Evolutionary conservation across 2,113 vertebrate genomes (phyloP), one percentile per base, ranked within the genome.

Genomic region (Myotis brandtii): DNA sequence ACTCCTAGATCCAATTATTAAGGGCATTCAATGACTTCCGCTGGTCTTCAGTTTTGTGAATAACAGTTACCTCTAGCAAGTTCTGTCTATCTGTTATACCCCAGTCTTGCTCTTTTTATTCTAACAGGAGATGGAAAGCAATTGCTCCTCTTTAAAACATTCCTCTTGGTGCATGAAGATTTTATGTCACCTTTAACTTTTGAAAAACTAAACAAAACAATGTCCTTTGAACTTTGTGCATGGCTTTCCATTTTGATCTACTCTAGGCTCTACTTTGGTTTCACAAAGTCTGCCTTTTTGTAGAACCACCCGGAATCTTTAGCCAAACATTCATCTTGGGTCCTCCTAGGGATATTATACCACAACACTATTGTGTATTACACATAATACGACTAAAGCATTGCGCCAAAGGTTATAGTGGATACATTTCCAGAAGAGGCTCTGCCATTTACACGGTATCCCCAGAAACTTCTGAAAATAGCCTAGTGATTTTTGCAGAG

Each of bases 151-250:
- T 79, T 85, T 25, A 59, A 73, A 95, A 48, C 2, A 37, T 64
- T 89, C 43, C 25, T 95, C 54, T 80, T 56, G 67, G 66, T 37
- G 46, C 18, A 1, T 66, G 40, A 88, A 64, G 70, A 81, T 95
- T 79, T 70, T 89, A 77, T 67, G 34, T 91, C 46, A 56, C 37
- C 30, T 91, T 91, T 66, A 77, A 89, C 23, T 94, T 76, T 56
- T 85, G 32, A 77, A n/a, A 79, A 88, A 75, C 43, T 11, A 70
- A 79, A 25, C 40, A 62, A 96, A 80, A 75, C 20, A 2, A 16
- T 14, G 5, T 62, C 56, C 46, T 85, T 81, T 84, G 77, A 94
- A 79, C 32, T 77, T 70, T 30, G 40, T 86, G 43, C 13, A 17
- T 46, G 21, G 48, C 20, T 34, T 73, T 86, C 69, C 16, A 91